phyloP scores from a whole-genome alignment of 2,797 vertebrate genomes.

The Glossophaga mutica region DNA sequence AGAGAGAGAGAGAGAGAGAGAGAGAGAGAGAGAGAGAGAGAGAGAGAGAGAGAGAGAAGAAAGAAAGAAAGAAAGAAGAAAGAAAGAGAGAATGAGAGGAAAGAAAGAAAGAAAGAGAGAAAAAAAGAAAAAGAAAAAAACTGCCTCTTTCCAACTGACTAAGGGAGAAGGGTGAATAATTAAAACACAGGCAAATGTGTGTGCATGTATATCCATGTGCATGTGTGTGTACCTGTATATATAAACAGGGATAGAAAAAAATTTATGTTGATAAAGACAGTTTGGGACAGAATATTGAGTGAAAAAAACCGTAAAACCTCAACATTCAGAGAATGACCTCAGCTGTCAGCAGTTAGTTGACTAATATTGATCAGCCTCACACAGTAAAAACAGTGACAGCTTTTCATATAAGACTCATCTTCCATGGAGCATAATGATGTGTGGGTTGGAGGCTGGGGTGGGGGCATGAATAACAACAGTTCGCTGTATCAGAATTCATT shows the following conservation, averaged over 20 bases:
- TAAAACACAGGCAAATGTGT: neutral
- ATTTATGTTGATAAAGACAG: neutral
- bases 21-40: too few species aligned
- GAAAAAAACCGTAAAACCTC: slow-evolving; percentile 43
- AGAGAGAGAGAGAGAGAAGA: too few species aligned
- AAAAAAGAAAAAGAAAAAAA: neutral
- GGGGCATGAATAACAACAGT: neutral
- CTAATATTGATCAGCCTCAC: slow-evolving; percentile 28
- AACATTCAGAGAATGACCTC: neutral
- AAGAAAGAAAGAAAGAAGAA: too few species aligned
- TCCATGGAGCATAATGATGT: neutral
- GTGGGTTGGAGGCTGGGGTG: neutral
- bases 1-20: too few species aligned
- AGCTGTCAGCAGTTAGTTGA: slow-evolving; percentile 38
- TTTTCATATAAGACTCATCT: slow-evolving; percentile 35
- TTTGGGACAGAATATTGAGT: slow-evolving; percentile 6
- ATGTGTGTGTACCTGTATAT: neutral
- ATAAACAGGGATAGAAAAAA: neutral
- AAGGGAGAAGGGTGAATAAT: neutral
- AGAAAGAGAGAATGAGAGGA: too few species aligned
- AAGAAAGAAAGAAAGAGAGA: too few species aligned
- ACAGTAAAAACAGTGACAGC: slow-evolving; percentile 38
- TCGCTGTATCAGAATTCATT: slow-evolving; percentile 22
- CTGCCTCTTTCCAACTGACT: neutral
- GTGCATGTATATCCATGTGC: neutral